A percentile compares a stretch with the other conserved stretches of the same genome.
These are phyloP conservation scores for Aphodius sticticus DNA, from an alignment of 2,888 invertebrate genomes.

Conservation along the genomic window DNA sequence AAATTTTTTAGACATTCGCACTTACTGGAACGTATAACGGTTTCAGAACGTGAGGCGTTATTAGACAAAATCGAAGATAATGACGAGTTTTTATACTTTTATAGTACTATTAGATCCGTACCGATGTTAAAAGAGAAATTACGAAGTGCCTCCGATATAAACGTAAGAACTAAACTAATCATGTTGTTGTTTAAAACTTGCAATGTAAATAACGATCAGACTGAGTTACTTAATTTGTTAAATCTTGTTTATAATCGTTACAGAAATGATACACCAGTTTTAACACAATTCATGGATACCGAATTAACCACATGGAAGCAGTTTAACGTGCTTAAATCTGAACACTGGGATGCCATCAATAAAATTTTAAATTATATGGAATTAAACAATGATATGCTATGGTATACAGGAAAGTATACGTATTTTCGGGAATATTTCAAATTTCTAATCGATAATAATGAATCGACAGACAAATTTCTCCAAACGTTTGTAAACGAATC, in stretches of 20 bases:
- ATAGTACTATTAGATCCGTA: constrained; percentile 22
- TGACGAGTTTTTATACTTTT: constrained; percentile 22
- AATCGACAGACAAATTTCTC: not conserved
- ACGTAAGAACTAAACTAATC: constrained; percentile 14
- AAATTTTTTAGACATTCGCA: not conserved
- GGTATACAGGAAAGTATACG: constrained; percentile 13
- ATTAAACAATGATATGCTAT: not conserved
- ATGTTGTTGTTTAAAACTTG: constrained; percentile 18
- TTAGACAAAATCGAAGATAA: constrained; percentile 20
- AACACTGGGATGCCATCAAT: constrained; percentile 27
- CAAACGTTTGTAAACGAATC: not conserved
- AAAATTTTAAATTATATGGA: constrained; percentile 20
- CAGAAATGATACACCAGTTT: constrained; percentile 10
- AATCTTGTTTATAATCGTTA: constrained; percentile 21
- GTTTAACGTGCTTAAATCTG: constrained; percentile 12
- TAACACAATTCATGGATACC: not conserved
- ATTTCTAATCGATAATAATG: constrained; percentile 5
- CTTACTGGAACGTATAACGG: constrained; percentile 16
- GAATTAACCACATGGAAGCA: not conserved
- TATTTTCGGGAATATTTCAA: constrained; percentile 16
- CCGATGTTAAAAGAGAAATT: constrained; percentile 25
- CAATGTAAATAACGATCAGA: not conserved
- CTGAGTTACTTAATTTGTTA: constrained; percentile 20
- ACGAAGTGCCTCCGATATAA: constrained; percentile 23
- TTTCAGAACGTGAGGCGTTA: constrained; percentile 16